Evolutionary conservation across 1,140 invertebrate genomes (phyloP), one percentile per base, ranked within the genome.

Genomic region (Macrosteles quadrilineatus): DNA sequence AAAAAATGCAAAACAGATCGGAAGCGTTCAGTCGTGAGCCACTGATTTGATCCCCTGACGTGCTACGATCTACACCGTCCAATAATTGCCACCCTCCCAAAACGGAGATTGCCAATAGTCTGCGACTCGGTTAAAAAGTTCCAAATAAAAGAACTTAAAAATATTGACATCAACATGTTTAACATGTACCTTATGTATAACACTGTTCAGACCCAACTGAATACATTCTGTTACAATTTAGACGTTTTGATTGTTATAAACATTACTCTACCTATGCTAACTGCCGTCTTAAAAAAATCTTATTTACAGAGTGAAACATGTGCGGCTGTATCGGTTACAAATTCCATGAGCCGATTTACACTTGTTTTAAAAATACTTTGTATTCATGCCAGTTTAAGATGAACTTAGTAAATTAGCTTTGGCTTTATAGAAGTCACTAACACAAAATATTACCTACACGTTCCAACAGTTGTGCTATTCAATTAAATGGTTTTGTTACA

Each of bases 91-190:
- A 67, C 29, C 55, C 67, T 69, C 67, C 67, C 53, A 69, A 69
- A 69, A 69, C 67, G 67, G 67, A 69, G 67, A 57, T 30, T 53
- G 36, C 66, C 66, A 68, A 68, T 55, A 50, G 25, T 23, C 30
- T 19, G 1, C 11, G 55, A 43, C 25, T 30, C 14, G 17, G 21
- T 6, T 19, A 55, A 25, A 55, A 72, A 76, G 75, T 76, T 75
- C 75, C 67, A 74, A 76, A 74, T 72, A 76, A 76, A 73, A 75
- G 74, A 76, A 75, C 74, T 70, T 55, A 73, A 73, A 59, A 71
- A 25, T 62, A 63, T 73, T 67, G 67, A 73, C 67, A 73, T 67
- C 69, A 76, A 76, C 75, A 76, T 76, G 75, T 76, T 75, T 76
- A 76, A 76, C 75, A 76, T 76, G 75, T 72, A 75, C 70, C 55